phyloP scores from a whole-genome alignment of 2,113 vertebrate species.

The Sclerurus mexicanus region DNA sequence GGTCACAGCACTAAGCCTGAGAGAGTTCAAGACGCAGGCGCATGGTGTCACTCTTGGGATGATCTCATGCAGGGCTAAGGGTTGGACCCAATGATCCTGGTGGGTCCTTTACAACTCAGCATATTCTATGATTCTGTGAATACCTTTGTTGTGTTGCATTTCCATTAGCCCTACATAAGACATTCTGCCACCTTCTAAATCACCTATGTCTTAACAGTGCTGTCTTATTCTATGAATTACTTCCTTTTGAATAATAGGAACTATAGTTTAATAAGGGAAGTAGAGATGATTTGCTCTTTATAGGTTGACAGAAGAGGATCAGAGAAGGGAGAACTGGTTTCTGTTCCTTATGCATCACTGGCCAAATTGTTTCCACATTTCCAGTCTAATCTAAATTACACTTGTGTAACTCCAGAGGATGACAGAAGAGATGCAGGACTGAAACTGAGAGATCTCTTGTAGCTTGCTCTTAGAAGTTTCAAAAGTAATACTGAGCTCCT shows the following conservation, averaged over 20 bases:
- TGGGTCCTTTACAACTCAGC: not conserved
- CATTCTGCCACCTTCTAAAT: not conserved
- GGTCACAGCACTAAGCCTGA: not conserved
- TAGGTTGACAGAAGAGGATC: not conserved
- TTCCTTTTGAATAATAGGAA: not conserved
- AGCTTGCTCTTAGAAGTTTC: not conserved
- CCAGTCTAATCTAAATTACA: constrained; percentile 27
- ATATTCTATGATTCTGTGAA: not conserved
- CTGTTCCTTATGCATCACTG: constrained; percentile 10
- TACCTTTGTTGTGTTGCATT: not conserved
- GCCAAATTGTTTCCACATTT: constrained; percentile 30
- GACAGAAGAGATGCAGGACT: not conserved
- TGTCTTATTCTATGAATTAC: not conserved
- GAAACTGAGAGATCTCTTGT: not conserved
- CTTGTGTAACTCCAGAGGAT: not conserved
- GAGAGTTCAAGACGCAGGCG: not conserved
- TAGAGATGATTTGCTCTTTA: not conserved
- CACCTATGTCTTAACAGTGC: not conserved
- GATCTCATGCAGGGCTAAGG: not conserved
- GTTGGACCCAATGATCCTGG: not conserved
- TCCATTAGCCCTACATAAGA: not conserved
- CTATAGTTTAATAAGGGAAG: not conserved
- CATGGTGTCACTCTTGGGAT: not conserved
- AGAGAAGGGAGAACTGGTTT: not conserved
- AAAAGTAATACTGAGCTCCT: not conserved